Conservation (phyloP, 2,888 invertebrate species). For the Mythimna pallens region DNA sequence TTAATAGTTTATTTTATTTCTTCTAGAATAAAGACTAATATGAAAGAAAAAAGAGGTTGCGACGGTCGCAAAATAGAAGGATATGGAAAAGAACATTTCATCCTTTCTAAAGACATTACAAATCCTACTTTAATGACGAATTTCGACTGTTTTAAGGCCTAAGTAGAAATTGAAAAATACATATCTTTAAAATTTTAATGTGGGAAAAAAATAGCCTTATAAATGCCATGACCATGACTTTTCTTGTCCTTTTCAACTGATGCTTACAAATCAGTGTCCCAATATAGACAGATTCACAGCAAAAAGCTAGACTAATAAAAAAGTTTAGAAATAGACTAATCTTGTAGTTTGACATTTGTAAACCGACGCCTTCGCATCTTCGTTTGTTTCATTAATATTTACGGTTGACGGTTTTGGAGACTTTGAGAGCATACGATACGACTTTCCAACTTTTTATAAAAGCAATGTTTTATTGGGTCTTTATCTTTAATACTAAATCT, state of each 20-base stretch:
- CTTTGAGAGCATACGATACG: slow-evolving; percentile 38
- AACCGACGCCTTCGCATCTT: slow-evolving; percentile 36
- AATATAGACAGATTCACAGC: not conserved
- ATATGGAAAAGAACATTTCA: too few species aligned
- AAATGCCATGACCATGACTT: too few species aligned
- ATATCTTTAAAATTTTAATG: too few species aligned
- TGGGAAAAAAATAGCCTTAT: too few species aligned
- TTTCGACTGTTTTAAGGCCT: too few species aligned
- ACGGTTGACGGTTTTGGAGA: slow-evolving; percentile 8
- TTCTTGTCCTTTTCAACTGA: too few species aligned
- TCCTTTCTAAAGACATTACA: too few species aligned
- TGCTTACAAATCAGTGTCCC: not conserved
- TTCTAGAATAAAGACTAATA: too few species aligned
- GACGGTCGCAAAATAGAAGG: not conserved
- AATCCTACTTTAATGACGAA: too few species aligned
- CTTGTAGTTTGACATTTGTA: slow-evolving; percentile 59
- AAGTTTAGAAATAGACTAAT: slow-evolving; percentile 42
- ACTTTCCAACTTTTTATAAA: not conserved
- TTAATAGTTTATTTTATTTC: not conserved
- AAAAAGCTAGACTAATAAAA: slow-evolving; percentile 39
- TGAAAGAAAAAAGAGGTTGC: not conserved
- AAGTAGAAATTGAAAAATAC: too few species aligned
- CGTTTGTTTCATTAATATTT: slow-evolving; percentile 47
- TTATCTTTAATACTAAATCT: too few species aligned
- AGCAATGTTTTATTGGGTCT: not conserved